Conservation (phyloP, 2,888 invertebrate species). For the Lottia scabra region DNA sequence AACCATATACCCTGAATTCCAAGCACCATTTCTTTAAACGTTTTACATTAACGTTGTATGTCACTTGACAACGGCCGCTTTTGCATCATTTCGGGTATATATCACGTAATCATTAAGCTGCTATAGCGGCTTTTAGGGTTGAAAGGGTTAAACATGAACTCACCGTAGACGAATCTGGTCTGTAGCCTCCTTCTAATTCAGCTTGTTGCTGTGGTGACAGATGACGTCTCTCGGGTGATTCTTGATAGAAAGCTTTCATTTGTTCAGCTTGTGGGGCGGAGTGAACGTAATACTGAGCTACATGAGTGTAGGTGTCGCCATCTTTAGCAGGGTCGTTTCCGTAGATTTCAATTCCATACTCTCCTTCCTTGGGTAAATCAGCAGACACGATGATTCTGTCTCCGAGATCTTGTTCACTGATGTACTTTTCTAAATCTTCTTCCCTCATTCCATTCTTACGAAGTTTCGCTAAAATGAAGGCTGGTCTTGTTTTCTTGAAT, state of each 20-base stretch:
- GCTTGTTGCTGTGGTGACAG: slow-evolving; percentile 33
- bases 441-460: slow-evolving; percentile 64
- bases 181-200: slow-evolving; percentile 34
- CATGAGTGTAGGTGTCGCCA: slow-evolving; percentile 65
- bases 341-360: slow-evolving; percentile 69
- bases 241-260: slow-evolving; percentile 57
- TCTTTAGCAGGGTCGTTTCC: slow-evolving; percentile 68
- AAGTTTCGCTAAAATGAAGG: slow-evolving; percentile 71
- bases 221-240: slow-evolving; percentile 46
- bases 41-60: too few species aligned
- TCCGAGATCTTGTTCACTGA: slow-evolving; percentile 58
- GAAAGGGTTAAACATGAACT: slow-evolving; percentile 20
- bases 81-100: too few species aligned
- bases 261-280: slow-evolving; percentile 53
- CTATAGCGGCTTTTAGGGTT: too few species aligned
- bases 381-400: slow-evolving; percentile 56
- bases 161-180: slow-evolving; percentile 48
- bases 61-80: too few species aligned
- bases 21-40: too few species aligned
- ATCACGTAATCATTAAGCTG: too few species aligned
- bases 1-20: too few species aligned
- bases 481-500: slow-evolving; percentile 83
- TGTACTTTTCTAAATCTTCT: slow-evolving; percentile 61
- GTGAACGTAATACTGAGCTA: slow-evolving; percentile 65
- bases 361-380: slow-evolving; percentile 63